Conservation (phyloP, 2,888 invertebrate species). For the Hypomecis punctinalis region DNA sequence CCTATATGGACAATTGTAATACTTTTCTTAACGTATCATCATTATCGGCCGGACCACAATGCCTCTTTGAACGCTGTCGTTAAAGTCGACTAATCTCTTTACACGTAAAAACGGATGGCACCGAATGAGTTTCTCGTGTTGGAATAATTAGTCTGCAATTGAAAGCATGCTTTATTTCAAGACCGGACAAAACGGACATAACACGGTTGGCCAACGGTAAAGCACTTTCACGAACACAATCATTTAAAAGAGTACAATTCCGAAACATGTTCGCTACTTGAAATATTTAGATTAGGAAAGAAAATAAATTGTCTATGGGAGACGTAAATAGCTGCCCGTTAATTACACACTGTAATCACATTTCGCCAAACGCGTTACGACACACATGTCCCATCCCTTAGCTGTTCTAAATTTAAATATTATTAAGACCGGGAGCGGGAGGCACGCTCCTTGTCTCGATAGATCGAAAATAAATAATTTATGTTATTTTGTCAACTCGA, state of each 20-base stretch:
- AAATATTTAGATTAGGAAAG: slow-evolving; percentile 62
- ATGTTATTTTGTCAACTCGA: slow-evolving; percentile 53
- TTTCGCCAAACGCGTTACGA: slow-evolving; percentile 84
- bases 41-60: slow-evolving; percentile 79
- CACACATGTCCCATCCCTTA: slow-evolving; percentile 85
- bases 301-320: slow-evolving; percentile 65
- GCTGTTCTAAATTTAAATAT: slow-evolving; percentile 83
- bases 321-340: slow-evolving; percentile 80
- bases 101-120: slow-evolving; percentile 79
- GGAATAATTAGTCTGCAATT: slow-evolving; percentile 85
- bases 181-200: slow-evolving; percentile 78
- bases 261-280: slow-evolving; percentile 55
- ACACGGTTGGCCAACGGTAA: slow-evolving; percentile 81
- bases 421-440: slow-evolving; percentile 74
- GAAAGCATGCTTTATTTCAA: slow-evolving; percentile 84
- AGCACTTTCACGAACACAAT: slow-evolving; percentile 82
- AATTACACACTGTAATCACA: slow-evolving; percentile 83
- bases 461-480: slow-evolving; percentile 73
- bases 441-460: slow-evolving; percentile 77
- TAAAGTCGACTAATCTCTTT: slow-evolving; percentile 83
- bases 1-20: slow-evolving; percentile 74
- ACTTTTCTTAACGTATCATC: slow-evolving; percentile 81
- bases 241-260: slow-evolving; percentile 72
- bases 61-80: slow-evolving; percentile 74
- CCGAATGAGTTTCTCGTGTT: slow-evolving; percentile 84